These are phyloP conservation scores for Musca vetustissima DNA, from an alignment of 1,140 invertebrate species.

Conservation along the genomic window DNA sequence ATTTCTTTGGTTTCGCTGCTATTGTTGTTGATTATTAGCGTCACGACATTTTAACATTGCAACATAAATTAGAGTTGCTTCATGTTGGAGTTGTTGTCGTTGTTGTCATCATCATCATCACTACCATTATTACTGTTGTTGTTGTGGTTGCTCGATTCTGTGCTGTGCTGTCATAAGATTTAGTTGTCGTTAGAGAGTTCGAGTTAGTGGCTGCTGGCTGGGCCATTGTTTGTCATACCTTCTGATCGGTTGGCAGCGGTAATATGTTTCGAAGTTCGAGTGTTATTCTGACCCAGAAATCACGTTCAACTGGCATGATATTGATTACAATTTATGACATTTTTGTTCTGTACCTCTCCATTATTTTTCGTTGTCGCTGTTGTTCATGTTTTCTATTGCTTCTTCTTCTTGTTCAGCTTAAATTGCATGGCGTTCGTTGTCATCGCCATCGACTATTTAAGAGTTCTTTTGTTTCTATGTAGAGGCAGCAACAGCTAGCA, in stretches of 20 bases:
- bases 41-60: conserved; percentile 23
- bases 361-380: background rate
- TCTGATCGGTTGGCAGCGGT: background rate
- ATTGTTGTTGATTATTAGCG: conserved; percentile 20
- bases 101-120: no score
- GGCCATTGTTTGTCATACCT: conserved; percentile 4
- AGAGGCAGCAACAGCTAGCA: no score
- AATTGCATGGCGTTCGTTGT: no score
- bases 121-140: no score
- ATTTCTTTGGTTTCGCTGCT: background rate
- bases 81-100: background rate
- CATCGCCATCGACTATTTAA: no score
- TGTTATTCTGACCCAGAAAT: conserved; percentile 15
- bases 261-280: no score
- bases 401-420: conserved; percentile 12
- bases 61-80: conserved; percentile 24
- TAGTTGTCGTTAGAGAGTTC: background rate
- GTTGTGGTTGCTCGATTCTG: no score
- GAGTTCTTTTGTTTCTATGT: no score
- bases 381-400: conserved; percentile 1
- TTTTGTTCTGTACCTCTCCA: conserved; percentile 10
- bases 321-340: conserved; percentile 24
- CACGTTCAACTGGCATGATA: conserved; percentile 21
- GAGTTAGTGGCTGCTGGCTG: background rate
- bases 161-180: no score